Conservation (phyloP, 2,113 vertebrate species). For the Psittacus erithacus region DNA sequence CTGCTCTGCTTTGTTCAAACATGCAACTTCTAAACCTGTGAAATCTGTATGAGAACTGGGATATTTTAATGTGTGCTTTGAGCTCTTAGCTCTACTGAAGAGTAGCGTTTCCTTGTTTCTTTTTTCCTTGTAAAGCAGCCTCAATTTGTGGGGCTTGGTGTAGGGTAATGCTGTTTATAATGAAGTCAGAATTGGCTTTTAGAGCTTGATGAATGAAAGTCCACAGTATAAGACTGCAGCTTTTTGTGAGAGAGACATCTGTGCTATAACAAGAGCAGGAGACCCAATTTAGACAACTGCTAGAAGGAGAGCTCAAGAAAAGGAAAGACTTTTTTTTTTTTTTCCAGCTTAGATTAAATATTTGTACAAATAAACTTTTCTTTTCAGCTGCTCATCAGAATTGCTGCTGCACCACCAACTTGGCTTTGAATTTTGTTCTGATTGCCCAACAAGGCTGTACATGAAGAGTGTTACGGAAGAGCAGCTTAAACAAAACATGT, state of each 20-base stretch:
- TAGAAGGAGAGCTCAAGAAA: constrained; percentile 62
- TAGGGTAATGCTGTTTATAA: constrained; percentile 65
- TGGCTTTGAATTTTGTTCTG: constrained; percentile 70
- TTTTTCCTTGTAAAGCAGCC: constrained; percentile 22
- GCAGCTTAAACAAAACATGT: constrained; percentile 64
- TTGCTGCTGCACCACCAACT: constrained; percentile 70
- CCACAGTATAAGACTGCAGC: constrained; percentile 70
- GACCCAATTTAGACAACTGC: constrained; percentile 69
- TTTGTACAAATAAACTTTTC: constrained; percentile 75
- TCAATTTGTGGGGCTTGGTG: constrained; percentile 50
- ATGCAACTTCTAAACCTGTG: not conserved
- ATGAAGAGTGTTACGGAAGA: constrained; percentile 51
- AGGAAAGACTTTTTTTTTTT: constrained; percentile 61
- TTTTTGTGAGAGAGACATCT: constrained; percentile 75
- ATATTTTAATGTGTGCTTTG: not conserved
- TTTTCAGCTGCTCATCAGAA: constrained; percentile 74
- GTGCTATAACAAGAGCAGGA: constrained; percentile 73
- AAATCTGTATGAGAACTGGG: not conserved
- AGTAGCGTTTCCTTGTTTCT: not conserved
- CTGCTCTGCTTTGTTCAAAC: not conserved
- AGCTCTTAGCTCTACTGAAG: not conserved
- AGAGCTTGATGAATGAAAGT: constrained; percentile 73
- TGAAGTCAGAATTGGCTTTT: constrained; percentile 68
- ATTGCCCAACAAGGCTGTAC: constrained; percentile 66
- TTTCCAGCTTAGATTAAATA: constrained; percentile 67